Evolutionary conservation across 1,140 invertebrate species (phyloP), one percentile per base, ranked within the genome.

Genomic region (Hermetia illucens): DNA sequence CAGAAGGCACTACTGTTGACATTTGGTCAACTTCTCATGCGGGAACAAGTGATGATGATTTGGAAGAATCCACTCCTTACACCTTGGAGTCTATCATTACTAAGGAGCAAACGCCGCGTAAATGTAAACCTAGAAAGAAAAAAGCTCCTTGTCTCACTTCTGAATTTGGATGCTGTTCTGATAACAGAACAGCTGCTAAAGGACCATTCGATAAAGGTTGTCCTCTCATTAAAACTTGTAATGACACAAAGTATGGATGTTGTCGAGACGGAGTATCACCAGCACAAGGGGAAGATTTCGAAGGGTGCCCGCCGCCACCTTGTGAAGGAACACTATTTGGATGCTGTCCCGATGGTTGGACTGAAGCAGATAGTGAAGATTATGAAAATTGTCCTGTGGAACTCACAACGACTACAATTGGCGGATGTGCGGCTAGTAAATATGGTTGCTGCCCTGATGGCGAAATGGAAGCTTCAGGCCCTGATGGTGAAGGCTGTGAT

Each of bases 181-280:
- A 96, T 58, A 79, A 77, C 13, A 72, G 76, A 41, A 89, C 85
- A 4, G 50, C 72, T 4, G 88, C 91, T 18, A 61, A 70, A 49
- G 93, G 92, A 50, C 83, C 87, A 19, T 93, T 91, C 47, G 74
- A 78, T 41, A 71, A 81, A 69, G 88, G 80, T 13, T 89, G 84
- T 52, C 70, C 72, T 0, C 74, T 64, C 41, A 71, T 73, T 1
- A 67, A 76, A 43, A 88, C 82, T 0, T 88, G 84, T 44, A 68
- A 72, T 44, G 88, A 90, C 31, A 80, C 87, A 0, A 71, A 79
- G 49, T 82, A 72, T 51, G 87, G 89, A 4, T 96, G 92, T 62
- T 96, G 93, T 57, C 66, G 75, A 6, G 92, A 96, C 61, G 82
- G 77, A 2, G 75, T 92, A 0, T 90, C 90, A 0, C 71, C 82